These are phyloP conservation scores for Scaptomyza polygonia DNA, from an alignment of 2,888 invertebrate genomes.

Conservation along the genomic window DNA sequence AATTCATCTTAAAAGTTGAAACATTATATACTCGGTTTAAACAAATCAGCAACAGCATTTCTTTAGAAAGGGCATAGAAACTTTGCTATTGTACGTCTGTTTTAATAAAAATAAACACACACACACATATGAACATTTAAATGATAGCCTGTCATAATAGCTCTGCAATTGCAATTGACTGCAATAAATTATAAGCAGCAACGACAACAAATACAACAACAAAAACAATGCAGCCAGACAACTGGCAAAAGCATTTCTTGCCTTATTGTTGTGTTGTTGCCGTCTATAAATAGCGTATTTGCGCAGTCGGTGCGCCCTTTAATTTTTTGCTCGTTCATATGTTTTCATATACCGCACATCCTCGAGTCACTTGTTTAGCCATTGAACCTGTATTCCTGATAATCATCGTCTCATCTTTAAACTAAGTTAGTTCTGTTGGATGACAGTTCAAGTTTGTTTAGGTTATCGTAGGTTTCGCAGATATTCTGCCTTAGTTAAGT, in stretches of 20 bases:
- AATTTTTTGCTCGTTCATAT: not conserved
- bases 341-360: not conserved
- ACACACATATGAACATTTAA: constrained; percentile 4
- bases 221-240: not conserved
- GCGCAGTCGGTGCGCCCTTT: constrained; percentile 15
- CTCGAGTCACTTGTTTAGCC: constrained; percentile 5
- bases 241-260: not conserved
- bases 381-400: constrained; percentile 22
- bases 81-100: constrained; percentile 15
- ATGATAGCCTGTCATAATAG: constrained; percentile 46
- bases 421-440: constrained; percentile 7
- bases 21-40: not conserved
- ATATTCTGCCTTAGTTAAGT: no score
- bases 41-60: not conserved
- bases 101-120: constrained; percentile 17
- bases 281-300: constrained; percentile 40
- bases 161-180: constrained; percentile 59
- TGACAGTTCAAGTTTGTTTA: not conserved
- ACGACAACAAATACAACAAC: constrained; percentile 19
- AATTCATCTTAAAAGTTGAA: constrained; percentile 2
- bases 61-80: constrained; percentile 19
- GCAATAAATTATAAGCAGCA: constrained; percentile 62
- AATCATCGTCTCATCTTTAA: not conserved
- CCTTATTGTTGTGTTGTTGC: not conserved
- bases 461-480: not conserved